Conservation (phyloP, 1,140 invertebrate species). For the Hyphantria cunea region DNA sequence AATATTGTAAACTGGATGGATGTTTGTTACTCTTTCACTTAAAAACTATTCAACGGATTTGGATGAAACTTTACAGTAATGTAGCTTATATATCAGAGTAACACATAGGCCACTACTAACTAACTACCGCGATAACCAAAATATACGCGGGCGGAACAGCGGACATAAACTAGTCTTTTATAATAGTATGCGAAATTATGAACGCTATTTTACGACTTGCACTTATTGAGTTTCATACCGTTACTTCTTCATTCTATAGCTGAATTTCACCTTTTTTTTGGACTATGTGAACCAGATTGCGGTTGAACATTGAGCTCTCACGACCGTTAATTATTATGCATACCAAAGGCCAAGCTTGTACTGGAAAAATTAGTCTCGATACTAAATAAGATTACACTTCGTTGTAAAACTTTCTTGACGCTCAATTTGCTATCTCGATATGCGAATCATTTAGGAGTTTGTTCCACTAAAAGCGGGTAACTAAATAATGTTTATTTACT, state of each 20-base stretch:
- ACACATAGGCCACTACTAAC: too few relatives aligned
- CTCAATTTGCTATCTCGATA: slow-evolving; percentile 13
- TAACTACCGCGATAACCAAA: too few relatives aligned
- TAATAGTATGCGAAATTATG: too few relatives aligned
- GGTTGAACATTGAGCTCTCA: slow-evolving; percentile 8
- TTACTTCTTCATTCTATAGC: slow-evolving; percentile 8
- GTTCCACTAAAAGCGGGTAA: not conserved
- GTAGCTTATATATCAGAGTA: too few relatives aligned
- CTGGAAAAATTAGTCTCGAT: slow-evolving; percentile 16
- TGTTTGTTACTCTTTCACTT: too few relatives aligned
- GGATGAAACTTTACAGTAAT: too few relatives aligned
- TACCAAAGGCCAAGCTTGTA: slow-evolving; percentile 7
- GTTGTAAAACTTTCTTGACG: slow-evolving; percentile 22
- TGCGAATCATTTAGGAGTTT: slow-evolving; percentile 6
- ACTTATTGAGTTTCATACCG: not conserved
- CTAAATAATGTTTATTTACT: too few relatives aligned
- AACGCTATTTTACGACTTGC: not conserved
- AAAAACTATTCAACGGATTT: too few relatives aligned
- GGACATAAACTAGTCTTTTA: too few relatives aligned
- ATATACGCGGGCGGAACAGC: too few relatives aligned
- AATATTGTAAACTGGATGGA: too few relatives aligned
- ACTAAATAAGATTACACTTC: slow-evolving; percentile 1
- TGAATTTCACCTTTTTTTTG: slow-evolving; percentile 28
- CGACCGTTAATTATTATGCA: slow-evolving; percentile 1
- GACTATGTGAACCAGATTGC: slow-evolving; percentile 7